Evolutionary conservation across 1,140 invertebrate genomes (phyloP), one percentile per base, ranked within the genome.

Genomic region (Pogonus chalceus): DNA sequence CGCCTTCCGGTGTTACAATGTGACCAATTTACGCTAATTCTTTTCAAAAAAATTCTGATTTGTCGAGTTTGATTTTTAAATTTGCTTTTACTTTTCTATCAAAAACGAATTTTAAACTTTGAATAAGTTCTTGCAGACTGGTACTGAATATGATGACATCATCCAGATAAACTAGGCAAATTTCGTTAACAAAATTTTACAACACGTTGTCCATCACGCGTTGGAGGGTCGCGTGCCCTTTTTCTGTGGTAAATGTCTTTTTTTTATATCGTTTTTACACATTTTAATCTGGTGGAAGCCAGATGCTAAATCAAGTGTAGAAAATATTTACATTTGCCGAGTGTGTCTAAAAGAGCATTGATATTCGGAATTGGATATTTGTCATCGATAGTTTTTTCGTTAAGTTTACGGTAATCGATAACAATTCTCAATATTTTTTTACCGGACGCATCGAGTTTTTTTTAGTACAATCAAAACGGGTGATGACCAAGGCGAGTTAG

Each of bases 351-450:
- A 20, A 67, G 67, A 2, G 75, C 69, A 2, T 64, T 62, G 7
- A 79, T 77, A n/a, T 70, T 61, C 10, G 76, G 76, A 2, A 80
- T 53, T 0, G 78, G 77, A 61, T 71, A 81, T 24, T 55, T 61
- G 57, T 80, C 74, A 3, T 58, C 59, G 10, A 71, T 59, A 7
- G 66, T 70, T 51, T 62, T 60, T 39, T 69, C 62, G 57, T 74
- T 73, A n/a, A 73, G 35, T 58, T 69, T 69, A 43, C 67, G 39
- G 52, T 66, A 74, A 58, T 71, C 71, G 12, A 69, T 59, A n/a
- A 71, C 65, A 4, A 73, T 23, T 53, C 69, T 56, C 60, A 61
- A 68, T 61, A 65, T 61, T 51, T 18, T 37, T 43, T 64, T 50
- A 1, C 56, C 60, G 0, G 59, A 61, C 1, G 63, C 60, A 31